Conservation (phyloP, 2,797 vertebrate genomes). For the Propithecus deckenii region DNA sequence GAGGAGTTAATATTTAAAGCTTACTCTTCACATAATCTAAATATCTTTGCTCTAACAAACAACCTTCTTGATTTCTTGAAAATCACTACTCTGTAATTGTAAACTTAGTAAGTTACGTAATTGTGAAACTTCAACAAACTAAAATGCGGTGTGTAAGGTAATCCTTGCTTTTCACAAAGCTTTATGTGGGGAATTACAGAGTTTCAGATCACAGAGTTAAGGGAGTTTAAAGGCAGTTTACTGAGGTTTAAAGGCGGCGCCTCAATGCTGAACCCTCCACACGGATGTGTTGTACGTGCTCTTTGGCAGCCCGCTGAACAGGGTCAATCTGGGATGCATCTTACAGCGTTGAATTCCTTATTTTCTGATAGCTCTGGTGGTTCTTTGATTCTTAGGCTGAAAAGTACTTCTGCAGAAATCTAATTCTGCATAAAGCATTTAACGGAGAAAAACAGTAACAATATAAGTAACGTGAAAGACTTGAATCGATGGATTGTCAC, state of each 20-base stretch:
- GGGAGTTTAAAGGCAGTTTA: not conserved
- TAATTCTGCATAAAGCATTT: not conserved
- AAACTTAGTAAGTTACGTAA: not conserved
- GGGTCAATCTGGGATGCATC: too few relatives aligned
- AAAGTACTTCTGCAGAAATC: not conserved
- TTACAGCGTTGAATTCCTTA: accelerated
- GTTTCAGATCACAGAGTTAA: not conserved
- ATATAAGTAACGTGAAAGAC: not conserved
- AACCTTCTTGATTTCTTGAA: not conserved
- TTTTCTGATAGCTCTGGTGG: not conserved
- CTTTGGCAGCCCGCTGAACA: not conserved
- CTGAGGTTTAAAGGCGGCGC: not conserved
- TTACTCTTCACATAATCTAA: not conserved
- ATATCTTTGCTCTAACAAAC: not conserved
- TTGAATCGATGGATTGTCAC: not conserved
- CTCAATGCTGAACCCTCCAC: not conserved
- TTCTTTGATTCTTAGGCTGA: not conserved
- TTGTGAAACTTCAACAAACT: not conserved
- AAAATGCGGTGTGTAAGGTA: too few relatives aligned
- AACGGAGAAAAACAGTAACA: not conserved
- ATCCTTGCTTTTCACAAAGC: not conserved
- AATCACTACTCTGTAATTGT: not conserved
- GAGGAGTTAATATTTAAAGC: not conserved
- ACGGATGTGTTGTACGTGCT: not conserved
- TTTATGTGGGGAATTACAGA: not conserved